Conservation (phyloP, 2,797 vertebrate species). For the Sphenodon punctatus region DNA sequence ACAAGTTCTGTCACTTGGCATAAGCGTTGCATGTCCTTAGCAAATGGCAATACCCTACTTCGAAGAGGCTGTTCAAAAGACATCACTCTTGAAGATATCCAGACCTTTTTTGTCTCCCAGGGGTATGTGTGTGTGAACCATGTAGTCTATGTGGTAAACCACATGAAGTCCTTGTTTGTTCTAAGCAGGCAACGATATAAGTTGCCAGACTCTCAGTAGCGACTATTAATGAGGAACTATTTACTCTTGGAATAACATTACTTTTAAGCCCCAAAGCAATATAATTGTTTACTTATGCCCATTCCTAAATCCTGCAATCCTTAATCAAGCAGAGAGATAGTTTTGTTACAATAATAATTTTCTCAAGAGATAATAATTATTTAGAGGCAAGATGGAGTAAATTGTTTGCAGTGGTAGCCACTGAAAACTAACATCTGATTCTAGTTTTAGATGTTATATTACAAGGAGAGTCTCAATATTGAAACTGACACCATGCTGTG, state of each 20-base stretch:
- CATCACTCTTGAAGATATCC: not conserved
- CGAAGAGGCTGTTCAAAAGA: not conserved
- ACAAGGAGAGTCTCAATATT: conserved; percentile 33
- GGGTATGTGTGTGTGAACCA: not conserved
- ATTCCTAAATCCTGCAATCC: not conserved
- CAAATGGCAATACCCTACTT: not conserved
- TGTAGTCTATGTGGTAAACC: not conserved
- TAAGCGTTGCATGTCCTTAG: no score
- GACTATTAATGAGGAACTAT: conserved; percentile 13
- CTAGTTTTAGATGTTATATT: conserved; percentile 27
- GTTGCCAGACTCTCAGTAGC: no score
- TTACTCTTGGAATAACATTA: conserved; percentile 23
- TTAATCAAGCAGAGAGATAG: conserved; percentile 42
- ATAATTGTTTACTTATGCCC: conserved; percentile 39
- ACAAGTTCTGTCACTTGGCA: no score
- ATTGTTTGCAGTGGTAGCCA: conserved; percentile 39
- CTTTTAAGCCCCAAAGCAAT: conserved; percentile 25
- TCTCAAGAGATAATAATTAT: conserved; percentile 31
- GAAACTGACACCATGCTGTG: conserved; percentile 37
- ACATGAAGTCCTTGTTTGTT: not conserved
- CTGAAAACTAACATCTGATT: not conserved
- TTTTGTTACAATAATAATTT: conserved; percentile 51
- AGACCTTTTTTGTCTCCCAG: not conserved
- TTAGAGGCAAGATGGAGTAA: conserved; percentile 47
- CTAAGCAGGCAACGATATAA: not conserved